These are phyloP conservation scores for Drosophila auraria DNA, from an alignment of 1,140 invertebrate genomes.

Conservation along the genomic window DNA sequence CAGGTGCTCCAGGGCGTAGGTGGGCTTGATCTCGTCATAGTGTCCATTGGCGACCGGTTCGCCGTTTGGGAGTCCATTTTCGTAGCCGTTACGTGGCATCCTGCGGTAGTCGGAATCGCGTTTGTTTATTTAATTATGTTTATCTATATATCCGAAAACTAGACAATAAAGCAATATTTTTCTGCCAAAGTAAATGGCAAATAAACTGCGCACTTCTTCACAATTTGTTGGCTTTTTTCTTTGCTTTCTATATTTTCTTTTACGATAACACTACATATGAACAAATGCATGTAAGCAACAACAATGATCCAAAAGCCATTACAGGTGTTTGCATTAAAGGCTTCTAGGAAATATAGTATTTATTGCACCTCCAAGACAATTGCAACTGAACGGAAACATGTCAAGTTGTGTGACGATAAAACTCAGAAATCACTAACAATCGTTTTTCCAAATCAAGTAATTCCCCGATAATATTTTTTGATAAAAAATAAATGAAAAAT, in stretches of 20 bases:
- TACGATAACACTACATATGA: conserved; percentile 13
- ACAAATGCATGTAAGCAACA: conserved; percentile 3
- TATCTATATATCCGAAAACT: neutral
- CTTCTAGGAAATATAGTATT: neutral
- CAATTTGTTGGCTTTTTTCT: neutral
- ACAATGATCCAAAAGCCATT: neutral
- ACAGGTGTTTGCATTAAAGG: neutral
- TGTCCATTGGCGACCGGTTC: conserved; percentile 28
- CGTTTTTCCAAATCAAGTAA: neutral
- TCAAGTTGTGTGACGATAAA: too few relatives aligned
- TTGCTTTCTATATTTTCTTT: conserved; percentile 8
- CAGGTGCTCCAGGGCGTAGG: conserved; percentile 78
- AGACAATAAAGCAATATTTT: neutral
- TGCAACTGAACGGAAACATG: neutral
- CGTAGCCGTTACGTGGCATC: conserved; percentile 76
- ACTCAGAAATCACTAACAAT: neutral
- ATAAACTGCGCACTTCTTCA: conserved; percentile 14
- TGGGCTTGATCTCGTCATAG: conserved; percentile 70
- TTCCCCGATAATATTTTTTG: neutral
- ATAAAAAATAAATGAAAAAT: too few relatives aligned
- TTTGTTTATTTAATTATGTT: neutral
- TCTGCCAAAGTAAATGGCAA: neutral
- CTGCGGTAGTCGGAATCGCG: conserved; percentile 11
- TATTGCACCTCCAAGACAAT: neutral
- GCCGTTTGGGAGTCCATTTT: conserved; percentile 59